phyloP scores from a whole-genome alignment of 2,113 vertebrate species.

The Colistium nudipinnis region DNA sequence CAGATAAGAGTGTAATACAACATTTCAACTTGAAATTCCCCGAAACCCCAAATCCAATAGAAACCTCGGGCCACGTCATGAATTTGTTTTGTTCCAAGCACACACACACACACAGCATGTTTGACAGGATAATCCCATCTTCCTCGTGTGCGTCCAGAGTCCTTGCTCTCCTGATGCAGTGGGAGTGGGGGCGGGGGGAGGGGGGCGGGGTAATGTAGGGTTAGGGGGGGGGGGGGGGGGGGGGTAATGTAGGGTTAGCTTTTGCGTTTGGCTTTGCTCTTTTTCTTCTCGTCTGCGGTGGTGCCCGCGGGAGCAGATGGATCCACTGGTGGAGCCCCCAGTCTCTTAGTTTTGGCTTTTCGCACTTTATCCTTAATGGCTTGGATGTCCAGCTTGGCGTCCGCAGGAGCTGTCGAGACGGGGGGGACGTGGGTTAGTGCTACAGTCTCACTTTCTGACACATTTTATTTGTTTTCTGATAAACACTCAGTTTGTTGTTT shows the following conservation, averaged over 20 bases:
- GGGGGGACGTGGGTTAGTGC: background rate
- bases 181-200: too few species aligned
- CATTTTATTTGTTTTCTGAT: background rate
- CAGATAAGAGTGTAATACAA: background rate
- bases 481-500: background rate
- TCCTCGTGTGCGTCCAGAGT: constrained; percentile 1
- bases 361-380: constrained; percentile 93
- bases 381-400: constrained; percentile 90
- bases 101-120: background rate
- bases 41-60: background rate
- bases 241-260: constrained; percentile 9
- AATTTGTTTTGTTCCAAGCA: background rate
- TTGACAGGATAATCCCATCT: background rate
- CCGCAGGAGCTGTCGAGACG: constrained; percentile 79
- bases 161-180: too few species aligned
- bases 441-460: background rate
- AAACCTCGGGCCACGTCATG: constrained; percentile 1
- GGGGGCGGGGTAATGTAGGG: too few species aligned
- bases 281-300: constrained; percentile 84
- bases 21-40: background rate
- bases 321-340: constrained; percentile 89
- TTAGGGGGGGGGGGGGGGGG: too few species aligned
- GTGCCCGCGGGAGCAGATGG: constrained; percentile 77
- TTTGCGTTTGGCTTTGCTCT: constrained; percentile 70
- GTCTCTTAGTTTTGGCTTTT: constrained; percentile 93